phyloP scores from a whole-genome alignment of 2,888 invertebrate genomes.

The Hyalella azteca region DNA sequence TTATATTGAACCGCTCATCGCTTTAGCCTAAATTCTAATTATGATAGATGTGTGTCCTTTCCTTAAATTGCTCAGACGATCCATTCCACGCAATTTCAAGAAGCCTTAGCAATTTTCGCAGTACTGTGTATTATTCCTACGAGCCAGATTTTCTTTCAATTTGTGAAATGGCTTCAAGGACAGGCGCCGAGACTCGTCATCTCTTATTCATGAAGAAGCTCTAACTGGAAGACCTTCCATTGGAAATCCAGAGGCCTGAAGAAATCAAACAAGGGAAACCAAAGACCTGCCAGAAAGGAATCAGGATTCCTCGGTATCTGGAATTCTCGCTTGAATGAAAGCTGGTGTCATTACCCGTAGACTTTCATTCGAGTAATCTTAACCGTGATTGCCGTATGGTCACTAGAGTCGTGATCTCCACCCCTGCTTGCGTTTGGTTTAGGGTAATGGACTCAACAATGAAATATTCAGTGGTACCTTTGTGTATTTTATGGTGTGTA shows the following conservation, averaged over 20 bases:
- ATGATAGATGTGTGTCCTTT: too few relatives aligned
- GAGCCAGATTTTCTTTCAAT: background rate
- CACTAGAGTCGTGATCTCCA: too few relatives aligned
- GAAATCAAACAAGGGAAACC: background rate
- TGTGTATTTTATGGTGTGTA: too few relatives aligned
- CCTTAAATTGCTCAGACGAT: background rate
- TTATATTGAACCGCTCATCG: too few relatives aligned
- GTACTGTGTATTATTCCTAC: background rate
- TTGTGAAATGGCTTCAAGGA: constrained; percentile 9
- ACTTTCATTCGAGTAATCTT: too few relatives aligned
- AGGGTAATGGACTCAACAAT: too few relatives aligned
- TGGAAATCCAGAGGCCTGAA: background rate
- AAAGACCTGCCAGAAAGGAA: background rate
- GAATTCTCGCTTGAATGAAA: constrained; percentile 1
- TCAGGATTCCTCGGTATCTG: background rate
- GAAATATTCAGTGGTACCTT: too few relatives aligned
- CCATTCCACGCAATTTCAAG: too few relatives aligned
- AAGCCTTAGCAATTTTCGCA: too few relatives aligned
- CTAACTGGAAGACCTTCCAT: background rate
- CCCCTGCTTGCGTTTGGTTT: too few relatives aligned
- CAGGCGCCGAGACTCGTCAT: background rate
- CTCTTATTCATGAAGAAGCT: constrained; percentile 19
- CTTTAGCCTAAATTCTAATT: too few relatives aligned
- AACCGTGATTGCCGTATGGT: too few relatives aligned
- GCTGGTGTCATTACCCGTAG: background rate